phyloP scores from a whole-genome alignment of 2,797 vertebrate genomes.

The Neomorphus geoffroyi region DNA sequence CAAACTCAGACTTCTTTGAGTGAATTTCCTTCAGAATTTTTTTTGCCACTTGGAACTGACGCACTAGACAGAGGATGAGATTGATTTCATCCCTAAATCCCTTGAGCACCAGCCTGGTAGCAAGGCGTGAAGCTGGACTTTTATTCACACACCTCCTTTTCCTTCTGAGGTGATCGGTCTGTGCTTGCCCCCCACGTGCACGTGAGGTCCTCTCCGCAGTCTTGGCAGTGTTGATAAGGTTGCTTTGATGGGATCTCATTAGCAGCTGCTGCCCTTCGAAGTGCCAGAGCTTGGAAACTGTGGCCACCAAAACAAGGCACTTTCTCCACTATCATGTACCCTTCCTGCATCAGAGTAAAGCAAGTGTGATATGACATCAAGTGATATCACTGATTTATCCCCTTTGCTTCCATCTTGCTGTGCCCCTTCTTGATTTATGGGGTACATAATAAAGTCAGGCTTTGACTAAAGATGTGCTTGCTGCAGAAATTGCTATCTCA shows the following conservation, averaged over 20 bases:
- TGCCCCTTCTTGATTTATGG: background rate
- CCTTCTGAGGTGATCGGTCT: background rate
- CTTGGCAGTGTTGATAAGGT: background rate
- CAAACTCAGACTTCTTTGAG: background rate
- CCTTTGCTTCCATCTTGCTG: background rate
- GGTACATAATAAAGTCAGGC: rapidly evolving
- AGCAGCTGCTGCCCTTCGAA: background rate
- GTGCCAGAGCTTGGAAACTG: background rate
- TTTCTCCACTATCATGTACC: background rate
- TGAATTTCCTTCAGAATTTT: background rate
- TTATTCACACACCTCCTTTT: background rate
- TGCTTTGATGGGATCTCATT: background rate
- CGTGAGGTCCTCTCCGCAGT: background rate
- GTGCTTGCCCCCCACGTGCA: background rate
- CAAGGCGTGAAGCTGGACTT: background rate
- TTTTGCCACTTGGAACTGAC: background rate
- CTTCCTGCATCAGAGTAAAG: background rate
- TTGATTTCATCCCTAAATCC: background rate
- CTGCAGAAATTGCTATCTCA: background rate
- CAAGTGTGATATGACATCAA: background rate
- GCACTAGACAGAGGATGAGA: background rate
- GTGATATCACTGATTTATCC: background rate
- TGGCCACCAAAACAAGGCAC: background rate
- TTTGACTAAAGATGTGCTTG: background rate
- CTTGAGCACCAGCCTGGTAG: background rate